Conservation (phyloP, 2,797 vertebrate species). For the Pagetopsis macropterus region DNA sequence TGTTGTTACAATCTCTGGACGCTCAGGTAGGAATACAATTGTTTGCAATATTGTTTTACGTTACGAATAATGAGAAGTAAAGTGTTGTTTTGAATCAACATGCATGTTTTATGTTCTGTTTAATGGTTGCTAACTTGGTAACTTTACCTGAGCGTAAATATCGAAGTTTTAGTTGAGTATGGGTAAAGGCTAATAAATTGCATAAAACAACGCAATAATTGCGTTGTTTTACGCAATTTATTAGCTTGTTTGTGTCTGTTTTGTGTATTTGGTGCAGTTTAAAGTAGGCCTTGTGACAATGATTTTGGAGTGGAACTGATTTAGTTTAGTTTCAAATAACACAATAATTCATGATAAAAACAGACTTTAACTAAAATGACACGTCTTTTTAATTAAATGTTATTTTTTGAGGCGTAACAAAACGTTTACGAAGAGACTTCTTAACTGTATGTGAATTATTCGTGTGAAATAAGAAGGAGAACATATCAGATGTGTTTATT, state of each 20-base stretch:
- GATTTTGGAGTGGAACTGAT: not conserved
- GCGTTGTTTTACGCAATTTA: too few relatives aligned
- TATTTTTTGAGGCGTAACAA: not conserved
- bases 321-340: not conserved
- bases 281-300: not conserved
- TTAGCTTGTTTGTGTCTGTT: too few relatives aligned
- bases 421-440: not conserved
- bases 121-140: too few relatives aligned
- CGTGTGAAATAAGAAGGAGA: not conserved
- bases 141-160: not conserved
- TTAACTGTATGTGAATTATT: not conserved
- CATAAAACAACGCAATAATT: too few relatives aligned
- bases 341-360: not conserved
- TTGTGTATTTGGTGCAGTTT: not conserved
- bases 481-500: not conserved
- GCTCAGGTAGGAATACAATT: conserved; percentile 48
- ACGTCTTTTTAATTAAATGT: not conserved
- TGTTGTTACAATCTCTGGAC: conserved; percentile 12
- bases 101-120: not conserved
- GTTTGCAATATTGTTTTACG: not conserved
- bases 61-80: too few relatives aligned
- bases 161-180: not conserved
- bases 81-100: not conserved
- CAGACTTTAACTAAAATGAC: not conserved
- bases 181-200: not conserved